Conservation (phyloP, 2,888 invertebrate species). For the Celastrina argiolus region DNA sequence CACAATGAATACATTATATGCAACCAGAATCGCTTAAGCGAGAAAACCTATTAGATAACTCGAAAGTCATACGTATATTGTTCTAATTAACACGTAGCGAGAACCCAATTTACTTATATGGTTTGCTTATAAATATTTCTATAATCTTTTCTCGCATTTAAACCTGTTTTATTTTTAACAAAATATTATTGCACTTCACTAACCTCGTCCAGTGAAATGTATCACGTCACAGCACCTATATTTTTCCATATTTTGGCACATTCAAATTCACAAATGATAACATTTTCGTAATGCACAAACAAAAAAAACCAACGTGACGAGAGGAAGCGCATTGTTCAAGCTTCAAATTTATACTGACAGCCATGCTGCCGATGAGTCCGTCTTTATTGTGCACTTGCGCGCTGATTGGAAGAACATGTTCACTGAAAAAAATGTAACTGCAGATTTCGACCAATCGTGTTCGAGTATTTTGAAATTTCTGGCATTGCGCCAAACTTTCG, state of each 20-base stretch:
- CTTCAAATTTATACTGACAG: constrained; percentile 98
- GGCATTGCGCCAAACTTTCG: constrained; percentile 51
- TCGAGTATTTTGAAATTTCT: constrained; percentile 52
- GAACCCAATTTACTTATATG: background rate
- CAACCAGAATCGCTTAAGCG: constrained; percentile 17
- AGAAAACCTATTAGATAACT: constrained; percentile 20
- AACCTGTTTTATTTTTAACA: background rate
- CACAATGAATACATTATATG: constrained; percentile 46
- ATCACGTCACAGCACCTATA: constrained; percentile 74
- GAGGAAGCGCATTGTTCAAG: constrained; percentile 90
- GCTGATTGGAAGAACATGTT: constrained; percentile 79
- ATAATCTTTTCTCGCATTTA: background rate
- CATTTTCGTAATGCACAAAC: constrained; percentile 75
- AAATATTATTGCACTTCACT: constrained; percentile 34
- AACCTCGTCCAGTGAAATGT: constrained; percentile 58
- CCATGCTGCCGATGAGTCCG: constrained; percentile 92
- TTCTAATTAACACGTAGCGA: background rate
- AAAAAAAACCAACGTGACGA: constrained; percentile 81
- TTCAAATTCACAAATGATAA: constrained; percentile 74
- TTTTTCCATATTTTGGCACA: constrained; percentile 74
- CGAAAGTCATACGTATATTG: background rate
- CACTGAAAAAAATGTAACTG: constrained; percentile 55
- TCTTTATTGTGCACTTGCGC: constrained; percentile 85
- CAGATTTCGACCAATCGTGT: constrained; percentile 52
- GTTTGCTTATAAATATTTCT: background rate